These are phyloP conservation scores for Theretra japonica DNA, from an alignment of 2,888 invertebrate species.

Conservation along the genomic window DNA sequence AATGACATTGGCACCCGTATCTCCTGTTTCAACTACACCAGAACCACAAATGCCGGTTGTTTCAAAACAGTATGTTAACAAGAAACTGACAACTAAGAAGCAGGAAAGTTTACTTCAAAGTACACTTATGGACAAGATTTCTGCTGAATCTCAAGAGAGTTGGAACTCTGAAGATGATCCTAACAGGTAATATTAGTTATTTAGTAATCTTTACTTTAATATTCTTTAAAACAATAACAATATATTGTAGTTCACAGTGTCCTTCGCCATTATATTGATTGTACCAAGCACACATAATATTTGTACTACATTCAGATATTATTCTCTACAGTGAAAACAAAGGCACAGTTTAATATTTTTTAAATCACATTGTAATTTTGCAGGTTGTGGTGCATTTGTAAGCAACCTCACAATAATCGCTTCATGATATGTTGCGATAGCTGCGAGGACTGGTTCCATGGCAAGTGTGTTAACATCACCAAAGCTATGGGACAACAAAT, in stretches of 20 bases:
- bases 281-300: too few relatives aligned
- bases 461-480: conserved; percentile 97
- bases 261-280: too few relatives aligned
- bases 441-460: conserved; percentile 99
- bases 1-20: conserved; percentile 48
- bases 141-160: conserved; percentile 86
- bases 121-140: conserved; percentile 65
- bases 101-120: conserved; percentile 53
- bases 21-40: conserved; percentile 54
- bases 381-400: conserved; percentile 97
- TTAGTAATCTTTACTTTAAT: not conserved
- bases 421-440: conserved; percentile 99
- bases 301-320: too few relatives aligned
- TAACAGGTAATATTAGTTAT: conserved; percentile 81
- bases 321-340: too few relatives aligned
- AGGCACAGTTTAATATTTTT: not conserved
- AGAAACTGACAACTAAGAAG: conserved; percentile 65
- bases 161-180: conserved; percentile 97
- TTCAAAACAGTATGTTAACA: conserved; percentile 74
- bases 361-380: conserved; percentile 36
- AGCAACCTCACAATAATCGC: conserved; percentile 96
- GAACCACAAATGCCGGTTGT: conserved; percentile 63
- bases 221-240: not conserved
- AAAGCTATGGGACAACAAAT: conserved; percentile 96
- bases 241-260: too few relatives aligned